Percentiles rank a stretch among this genome's conserved stretches.
Evolutionary conservation across 2,113 vertebrate genomes (phyloP).

Genomic region (Sus scrofa): T2T-Sscrofa CM000816.6:68690501-68691000

Average conservation of each 20-base stretch:
- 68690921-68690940: too few relatives aligned
- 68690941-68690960: too few relatives aligned
- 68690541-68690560: neutral
- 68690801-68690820: neutral
- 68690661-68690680: conserved; percentile 19
- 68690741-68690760: neutral
- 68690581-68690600: neutral
- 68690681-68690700: neutral
- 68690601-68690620: neutral
- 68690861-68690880: conserved; percentile 16
- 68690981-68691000: too few relatives aligned
- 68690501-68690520: neutral
- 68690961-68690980: too few relatives aligned
- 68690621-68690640: neutral
- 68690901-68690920: neutral
- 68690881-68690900: neutral
- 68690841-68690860: neutral
- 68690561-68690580: neutral
- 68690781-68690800: conserved; percentile 31
- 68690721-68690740: neutral
- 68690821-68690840: neutral
- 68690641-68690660: neutral
- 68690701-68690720: neutral
- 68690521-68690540: neutral
- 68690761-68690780: conserved; percentile 19